phyloP scores from a whole-genome alignment of 1,140 invertebrate genomes.

The Brachionus plicatilis region DNA sequence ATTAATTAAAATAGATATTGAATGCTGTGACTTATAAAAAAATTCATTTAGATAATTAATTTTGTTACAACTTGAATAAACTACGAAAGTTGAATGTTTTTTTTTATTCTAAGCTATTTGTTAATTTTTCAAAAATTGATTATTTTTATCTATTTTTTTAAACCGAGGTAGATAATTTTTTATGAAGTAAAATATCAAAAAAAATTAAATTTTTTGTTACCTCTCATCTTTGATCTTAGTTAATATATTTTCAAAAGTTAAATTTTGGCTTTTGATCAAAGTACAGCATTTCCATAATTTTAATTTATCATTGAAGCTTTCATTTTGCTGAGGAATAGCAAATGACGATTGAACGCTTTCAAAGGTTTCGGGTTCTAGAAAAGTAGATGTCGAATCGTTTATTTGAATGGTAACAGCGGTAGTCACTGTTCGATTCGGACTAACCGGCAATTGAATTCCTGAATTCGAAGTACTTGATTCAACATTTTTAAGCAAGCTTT shows the following conservation, averaged over 20 bases:
- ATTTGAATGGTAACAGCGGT: background rate
- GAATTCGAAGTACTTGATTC: background rate
- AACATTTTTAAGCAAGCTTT: constrained; percentile 6
- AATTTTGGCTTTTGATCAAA: constrained; percentile 15
- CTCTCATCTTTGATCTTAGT: constrained; percentile 14
- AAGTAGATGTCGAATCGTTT: background rate
- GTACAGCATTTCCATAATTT: constrained; percentile 33
- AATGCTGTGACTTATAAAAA: too few species aligned
- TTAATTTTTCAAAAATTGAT: too few species aligned
- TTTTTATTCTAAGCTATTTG: too few species aligned
- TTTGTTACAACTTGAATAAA: too few species aligned
- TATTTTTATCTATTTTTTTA: too few species aligned
- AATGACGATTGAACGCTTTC: background rate
- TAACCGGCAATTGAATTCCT: background rate
- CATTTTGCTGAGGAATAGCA: background rate
- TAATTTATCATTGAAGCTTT: constrained; percentile 30
- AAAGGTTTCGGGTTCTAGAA: background rate
- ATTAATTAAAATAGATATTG: too few species aligned
- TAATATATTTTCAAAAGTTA: background rate
- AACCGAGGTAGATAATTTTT: too few species aligned
- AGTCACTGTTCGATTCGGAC: background rate
- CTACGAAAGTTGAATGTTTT: too few species aligned
- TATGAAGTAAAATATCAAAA: background rate
- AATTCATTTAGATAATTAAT: too few species aligned
- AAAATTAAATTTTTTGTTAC: background rate